Percentiles rank a stretch among this genome's conserved stretches.
These are phyloP conservation scores for Enoplolaimus lenunculus DNA, from an alignment of 2,888 invertebrate species.

Conservation along the genomic window DNA sequence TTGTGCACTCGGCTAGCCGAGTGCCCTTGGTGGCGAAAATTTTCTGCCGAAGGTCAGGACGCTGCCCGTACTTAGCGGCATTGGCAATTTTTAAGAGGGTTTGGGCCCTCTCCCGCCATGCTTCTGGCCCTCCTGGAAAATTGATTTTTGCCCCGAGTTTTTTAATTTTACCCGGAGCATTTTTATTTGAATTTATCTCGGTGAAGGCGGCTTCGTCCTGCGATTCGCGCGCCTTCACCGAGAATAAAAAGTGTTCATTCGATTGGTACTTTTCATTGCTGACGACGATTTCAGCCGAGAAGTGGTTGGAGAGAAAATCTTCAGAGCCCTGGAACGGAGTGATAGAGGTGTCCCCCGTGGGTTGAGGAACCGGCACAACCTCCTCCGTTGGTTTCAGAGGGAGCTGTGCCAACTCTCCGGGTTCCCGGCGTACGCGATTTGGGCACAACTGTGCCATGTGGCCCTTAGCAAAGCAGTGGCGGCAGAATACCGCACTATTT, in stretches of 20 bases:
- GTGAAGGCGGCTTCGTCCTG: background rate
- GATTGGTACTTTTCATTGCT: background rate
- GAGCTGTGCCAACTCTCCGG: too few relatives aligned
- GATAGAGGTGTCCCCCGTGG: too few relatives aligned
- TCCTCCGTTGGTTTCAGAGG: background rate
- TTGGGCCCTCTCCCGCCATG: background rate
- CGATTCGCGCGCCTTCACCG: background rate
- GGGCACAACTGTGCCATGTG: background rate
- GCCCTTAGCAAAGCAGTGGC: constrained; percentile 2
- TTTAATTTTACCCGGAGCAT: background rate
- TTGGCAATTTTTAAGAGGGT: background rate
- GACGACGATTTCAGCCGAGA: background rate
- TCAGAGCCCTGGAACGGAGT: too few relatives aligned
- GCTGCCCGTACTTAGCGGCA: constrained; percentile 4
- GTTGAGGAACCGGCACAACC: background rate
- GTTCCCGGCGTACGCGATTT: too few relatives aligned
- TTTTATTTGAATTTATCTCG: background rate
- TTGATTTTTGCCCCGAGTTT: background rate
- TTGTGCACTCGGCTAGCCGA: background rate
- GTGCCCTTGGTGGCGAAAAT: background rate
- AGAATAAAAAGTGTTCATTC: constrained; percentile 14
- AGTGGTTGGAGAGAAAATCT: constrained; percentile 6
- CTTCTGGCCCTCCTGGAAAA: background rate
- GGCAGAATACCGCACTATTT: background rate
- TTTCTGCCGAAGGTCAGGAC: background rate